phyloP scores from a whole-genome alignment of 2,797 vertebrate genomes.

The Sarcophilus harrisii region DNA sequence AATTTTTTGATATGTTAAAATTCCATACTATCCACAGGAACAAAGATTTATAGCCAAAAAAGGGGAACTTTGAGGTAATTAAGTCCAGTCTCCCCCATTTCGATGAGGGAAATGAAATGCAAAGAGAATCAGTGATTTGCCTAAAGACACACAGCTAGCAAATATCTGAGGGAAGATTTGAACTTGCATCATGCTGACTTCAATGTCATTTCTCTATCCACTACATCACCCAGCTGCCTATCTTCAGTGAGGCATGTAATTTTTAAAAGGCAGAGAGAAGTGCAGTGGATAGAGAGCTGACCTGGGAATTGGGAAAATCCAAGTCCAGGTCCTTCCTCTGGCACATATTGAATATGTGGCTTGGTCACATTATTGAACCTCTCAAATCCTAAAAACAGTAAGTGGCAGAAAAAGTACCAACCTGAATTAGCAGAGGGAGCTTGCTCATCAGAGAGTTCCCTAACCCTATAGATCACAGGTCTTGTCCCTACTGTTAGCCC shows the following conservation, averaged over 20 bases:
- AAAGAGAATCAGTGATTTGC: neutral
- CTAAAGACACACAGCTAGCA: neutral
- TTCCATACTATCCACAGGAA: neutral
- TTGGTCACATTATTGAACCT: neutral
- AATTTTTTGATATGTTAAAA: neutral
- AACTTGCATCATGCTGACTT: neutral
- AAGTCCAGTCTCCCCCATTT: neutral
- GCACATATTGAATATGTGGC: neutral
- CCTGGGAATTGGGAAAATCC: neutral
- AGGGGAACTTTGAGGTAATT: neutral
- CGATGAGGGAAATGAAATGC: neutral
- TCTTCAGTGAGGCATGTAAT: neutral
- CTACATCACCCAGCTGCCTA: neutral
- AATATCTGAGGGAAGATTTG: neutral
- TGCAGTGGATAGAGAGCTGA: neutral
- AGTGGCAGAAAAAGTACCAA: neutral
- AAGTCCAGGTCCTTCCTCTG: neutral
- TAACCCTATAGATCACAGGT: neutral
- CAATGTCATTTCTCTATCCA: neutral
- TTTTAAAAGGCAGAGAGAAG: neutral
- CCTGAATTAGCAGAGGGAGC: neutral
- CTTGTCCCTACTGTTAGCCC: neutral
- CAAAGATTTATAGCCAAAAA: neutral
- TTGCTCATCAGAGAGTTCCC: neutral
- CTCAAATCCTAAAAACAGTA: neutral